phyloP scores from a whole-genome alignment of 1,140 invertebrate species.

The Drosophila aff. region DNA sequence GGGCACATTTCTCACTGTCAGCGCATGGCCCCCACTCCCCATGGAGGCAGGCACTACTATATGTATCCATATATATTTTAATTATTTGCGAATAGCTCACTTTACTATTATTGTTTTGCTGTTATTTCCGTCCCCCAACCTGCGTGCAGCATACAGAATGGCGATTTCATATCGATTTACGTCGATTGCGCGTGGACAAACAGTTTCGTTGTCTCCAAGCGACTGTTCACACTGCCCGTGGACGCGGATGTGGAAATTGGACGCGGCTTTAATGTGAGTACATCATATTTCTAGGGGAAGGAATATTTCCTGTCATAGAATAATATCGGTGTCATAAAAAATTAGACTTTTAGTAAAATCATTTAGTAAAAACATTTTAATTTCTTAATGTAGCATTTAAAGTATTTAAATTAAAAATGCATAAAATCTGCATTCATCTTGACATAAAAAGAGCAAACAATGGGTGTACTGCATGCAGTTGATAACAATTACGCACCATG shows the following conservation, averaged over 20 bases:
- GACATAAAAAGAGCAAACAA: constrained; percentile 38
- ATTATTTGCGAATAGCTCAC: constrained; percentile 67
- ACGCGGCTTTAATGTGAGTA: constrained; percentile 84
- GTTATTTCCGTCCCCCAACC: constrained; percentile 21
- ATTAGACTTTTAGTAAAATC: too few species aligned
- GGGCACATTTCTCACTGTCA: constrained; percentile 67
- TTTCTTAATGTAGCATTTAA: background rate
- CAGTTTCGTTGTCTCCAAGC: constrained; percentile 84
- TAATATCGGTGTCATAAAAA: background rate
- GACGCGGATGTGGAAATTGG: constrained; percentile 84
- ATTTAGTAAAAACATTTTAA: too few species aligned
- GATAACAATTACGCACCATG: constrained; percentile 63
- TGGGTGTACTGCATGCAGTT: constrained; percentile 21
- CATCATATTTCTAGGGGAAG: background rate
- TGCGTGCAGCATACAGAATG: constrained; percentile 78
- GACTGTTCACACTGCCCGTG: constrained; percentile 75
- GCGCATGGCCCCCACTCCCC: constrained; percentile 22
- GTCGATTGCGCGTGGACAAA: constrained; percentile 84
- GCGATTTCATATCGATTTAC: constrained; percentile 85
- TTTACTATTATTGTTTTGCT: constrained; percentile 51
- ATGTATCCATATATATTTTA: constrained; percentile 61
- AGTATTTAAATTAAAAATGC: too few species aligned
- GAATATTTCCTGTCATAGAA: too few species aligned
- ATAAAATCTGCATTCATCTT: constrained; percentile 32
- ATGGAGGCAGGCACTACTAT: constrained; percentile 5